Evolutionary conservation across 1,140 invertebrate species (phyloP), one percentile per base, ranked within the genome.

Genomic region (Eulimnadia texana): DNA sequence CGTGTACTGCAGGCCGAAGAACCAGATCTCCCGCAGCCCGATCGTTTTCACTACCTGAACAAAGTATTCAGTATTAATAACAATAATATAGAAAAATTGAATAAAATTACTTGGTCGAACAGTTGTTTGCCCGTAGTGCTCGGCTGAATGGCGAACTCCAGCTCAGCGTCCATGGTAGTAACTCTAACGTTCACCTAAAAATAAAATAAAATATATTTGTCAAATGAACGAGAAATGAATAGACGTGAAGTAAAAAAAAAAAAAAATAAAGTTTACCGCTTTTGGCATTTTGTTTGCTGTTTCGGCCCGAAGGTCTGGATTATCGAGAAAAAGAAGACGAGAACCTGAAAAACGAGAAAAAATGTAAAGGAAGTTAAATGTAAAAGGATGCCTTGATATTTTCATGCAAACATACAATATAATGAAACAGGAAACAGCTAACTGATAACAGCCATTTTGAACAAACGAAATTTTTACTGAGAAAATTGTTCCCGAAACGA

Each of bases 61-160:
- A 42, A 42, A 42, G 33, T 9, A 42, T 42, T 42, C 33, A 42
- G 6, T 9, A 42, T 42, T 9, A 16, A 42, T 42, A 9, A 16
- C 16, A 42, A 42, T 6, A 16, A 42, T 6, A 16, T 9, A 16
- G 6, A 9, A 42, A 42, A 16, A 42, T 9, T 42, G 16, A 16
- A 42, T 42, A 42, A 16, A 42, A 42, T n/a, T n/a, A 42, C 33
- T 79, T 99, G 97, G 75, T 99, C 97, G 76, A 99, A 99, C 19
- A 99, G 82, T 76, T 99, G 96, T 77, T 99, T 99, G 69, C 97
- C 96, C 52, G 96, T 98, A 64, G 97, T 99, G 70, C 88, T 95
- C 72, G 89, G 89, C 82, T 99, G 96, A 83, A 99, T 99, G 74
- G 95, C 93, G 82, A 99, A 99, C 82, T 99, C 95, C 82, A 99